Evolutionary conservation across 2,113 vertebrate species (phyloP).

Genomic region (Oncorhynchus gorbuscha): DNA sequence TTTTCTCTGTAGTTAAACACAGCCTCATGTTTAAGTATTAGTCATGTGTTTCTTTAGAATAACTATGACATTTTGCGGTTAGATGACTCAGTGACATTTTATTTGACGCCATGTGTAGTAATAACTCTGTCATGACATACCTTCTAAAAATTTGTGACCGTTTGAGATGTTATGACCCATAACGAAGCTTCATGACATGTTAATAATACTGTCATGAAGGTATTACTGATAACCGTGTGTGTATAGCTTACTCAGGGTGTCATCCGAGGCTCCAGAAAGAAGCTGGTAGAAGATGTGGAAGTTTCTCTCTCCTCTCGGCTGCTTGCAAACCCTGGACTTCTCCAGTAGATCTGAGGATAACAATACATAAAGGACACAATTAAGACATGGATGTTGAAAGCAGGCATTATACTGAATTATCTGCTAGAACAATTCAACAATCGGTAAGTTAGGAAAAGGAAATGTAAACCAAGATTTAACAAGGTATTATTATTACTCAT

Average conservation of each 20-base stretch:
- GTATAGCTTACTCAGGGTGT: constrained; percentile 85
- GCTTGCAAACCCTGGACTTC: constrained; percentile 95
- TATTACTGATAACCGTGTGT: too few relatives aligned
- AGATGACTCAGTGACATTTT: neutral
- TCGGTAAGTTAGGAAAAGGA: too few relatives aligned
- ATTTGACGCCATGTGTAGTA: neutral
- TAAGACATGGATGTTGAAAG: neutral
- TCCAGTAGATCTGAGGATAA: constrained; percentile 86
- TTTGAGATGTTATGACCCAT: too few relatives aligned
- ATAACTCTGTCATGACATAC: too few relatives aligned
- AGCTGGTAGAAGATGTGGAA: constrained; percentile 98
- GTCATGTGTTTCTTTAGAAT: too few relatives aligned
- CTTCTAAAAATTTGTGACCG: too few relatives aligned
- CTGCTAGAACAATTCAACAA: neutral
- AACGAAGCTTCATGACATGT: too few relatives aligned
- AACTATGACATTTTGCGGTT: neutral
- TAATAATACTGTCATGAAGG: too few relatives aligned
- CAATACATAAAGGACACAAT: too few relatives aligned
- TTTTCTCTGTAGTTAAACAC: constrained; percentile 48
- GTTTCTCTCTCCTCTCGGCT: constrained; percentile 94
- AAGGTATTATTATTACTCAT: neutral
- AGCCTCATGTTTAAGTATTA: neutral
- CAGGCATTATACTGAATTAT: neutral
- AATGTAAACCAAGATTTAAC: too few relatives aligned
- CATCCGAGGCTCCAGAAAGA: constrained; percentile 90